Evolutionary conservation across 2,888 invertebrate genomes (phyloP).

Genomic region (Pemphredon lugubris): DNA sequence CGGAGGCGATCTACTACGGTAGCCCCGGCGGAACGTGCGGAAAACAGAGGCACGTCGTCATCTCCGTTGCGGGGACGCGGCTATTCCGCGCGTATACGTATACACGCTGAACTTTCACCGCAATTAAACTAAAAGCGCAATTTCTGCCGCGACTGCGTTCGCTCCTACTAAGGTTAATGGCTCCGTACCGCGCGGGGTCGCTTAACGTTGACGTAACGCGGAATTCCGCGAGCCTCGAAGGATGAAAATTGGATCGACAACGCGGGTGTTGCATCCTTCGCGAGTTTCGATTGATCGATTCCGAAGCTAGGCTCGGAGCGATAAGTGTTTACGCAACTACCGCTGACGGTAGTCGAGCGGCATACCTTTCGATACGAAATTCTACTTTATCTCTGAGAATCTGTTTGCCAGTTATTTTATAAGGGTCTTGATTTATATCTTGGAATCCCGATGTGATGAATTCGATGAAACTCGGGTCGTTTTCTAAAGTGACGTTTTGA

Average conservation of each 20-base stretch:
- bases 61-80: background rate
- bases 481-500: no score
- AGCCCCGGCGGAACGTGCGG: background rate
- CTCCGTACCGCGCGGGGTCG: conserved; percentile 60
- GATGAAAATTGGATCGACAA: conserved; percentile 31
- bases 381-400: background rate
- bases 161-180: conserved; percentile 67
- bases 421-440: background rate
- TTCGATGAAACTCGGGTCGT: no score
- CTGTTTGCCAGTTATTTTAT: background rate
- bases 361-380: background rate
- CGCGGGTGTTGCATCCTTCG: conserved; percentile 14
- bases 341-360: background rate
- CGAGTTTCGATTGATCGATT: conserved; percentile 5
- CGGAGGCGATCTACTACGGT: no score
- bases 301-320: background rate
- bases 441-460: no score
- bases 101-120: conserved; percentile 66
- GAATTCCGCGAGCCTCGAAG: conserved; percentile 50
- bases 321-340: background rate
- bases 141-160: conserved; percentile 63
- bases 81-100: background rate
- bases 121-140: conserved; percentile 74
- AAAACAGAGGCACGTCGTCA: conserved; percentile 7
- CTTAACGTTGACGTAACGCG: conserved; percentile 42